Percentiles rank a stretch among this genome's conserved stretches.
These are phyloP conservation scores for Chroicocephalus ridibundus DNA, from an alignment of 2,113 vertebrate genomes.

Conservation along the genomic window DNA sequence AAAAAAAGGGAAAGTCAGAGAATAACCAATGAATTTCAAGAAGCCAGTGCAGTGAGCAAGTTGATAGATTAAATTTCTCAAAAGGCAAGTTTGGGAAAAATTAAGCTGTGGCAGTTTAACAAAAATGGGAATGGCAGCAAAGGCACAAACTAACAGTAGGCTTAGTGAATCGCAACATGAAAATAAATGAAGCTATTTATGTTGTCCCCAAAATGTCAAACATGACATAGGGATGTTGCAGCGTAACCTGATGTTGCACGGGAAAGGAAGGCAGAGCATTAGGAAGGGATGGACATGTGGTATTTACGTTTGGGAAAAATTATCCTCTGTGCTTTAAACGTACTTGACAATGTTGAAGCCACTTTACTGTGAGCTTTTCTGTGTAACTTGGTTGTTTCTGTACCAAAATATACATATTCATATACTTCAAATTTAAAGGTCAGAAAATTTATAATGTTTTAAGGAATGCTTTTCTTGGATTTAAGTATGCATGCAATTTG, in stretches of 20 bases:
- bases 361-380: neutral
- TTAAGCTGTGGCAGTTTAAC: neutral
- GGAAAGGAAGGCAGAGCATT: neutral
- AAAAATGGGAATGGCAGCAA: neutral
- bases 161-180: neutral
- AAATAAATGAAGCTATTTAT: neutral
- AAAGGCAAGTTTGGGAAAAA: neutral
- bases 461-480: neutral
- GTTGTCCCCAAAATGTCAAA: neutral
- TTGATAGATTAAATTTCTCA: neutral
- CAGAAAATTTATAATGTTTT: neutral
- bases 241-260: neutral
- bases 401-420: neutral
- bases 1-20: neutral
- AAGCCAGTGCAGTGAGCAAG: neutral
- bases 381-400: neutral
- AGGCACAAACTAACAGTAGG: neutral
- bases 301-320: neutral
- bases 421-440: neutral
- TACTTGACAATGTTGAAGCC: neutral
- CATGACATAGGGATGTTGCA: neutral
- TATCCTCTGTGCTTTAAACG: neutral
- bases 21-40: neutral
- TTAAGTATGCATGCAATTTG: neutral
- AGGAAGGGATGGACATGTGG: neutral